Evolutionary conservation across 2,797 vertebrate species (phyloP).

Genomic region (Synanceia verrucosa): DNA sequence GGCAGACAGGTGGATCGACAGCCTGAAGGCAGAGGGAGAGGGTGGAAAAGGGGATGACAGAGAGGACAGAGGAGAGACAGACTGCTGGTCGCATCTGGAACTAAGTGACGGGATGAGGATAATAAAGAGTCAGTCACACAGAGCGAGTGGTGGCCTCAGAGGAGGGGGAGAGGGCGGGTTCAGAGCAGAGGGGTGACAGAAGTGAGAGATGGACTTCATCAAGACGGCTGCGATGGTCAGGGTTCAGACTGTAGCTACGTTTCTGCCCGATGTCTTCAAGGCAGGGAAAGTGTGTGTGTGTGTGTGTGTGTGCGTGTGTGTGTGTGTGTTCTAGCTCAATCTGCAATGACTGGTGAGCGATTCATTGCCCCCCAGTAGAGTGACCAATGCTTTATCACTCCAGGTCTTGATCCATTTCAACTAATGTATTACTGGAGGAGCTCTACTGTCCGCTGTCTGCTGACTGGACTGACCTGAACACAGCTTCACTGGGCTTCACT

Average conservation of each 20-base stretch:
- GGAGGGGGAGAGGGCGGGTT: conserved; percentile 5
- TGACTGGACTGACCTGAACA: conserved; percentile 61
- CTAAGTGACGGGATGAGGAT: conserved; percentile 63
- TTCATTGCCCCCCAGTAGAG: conserved; percentile 62
- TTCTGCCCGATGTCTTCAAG: conserved; percentile 50
- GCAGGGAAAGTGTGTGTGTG: conserved; percentile 12
- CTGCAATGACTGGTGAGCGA: conserved; percentile 68
- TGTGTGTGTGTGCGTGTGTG: conserved; percentile 13
- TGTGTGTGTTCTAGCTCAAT: conserved; percentile 44
- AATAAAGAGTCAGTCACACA: conserved; percentile 61
- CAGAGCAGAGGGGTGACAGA: conserved; percentile 58
- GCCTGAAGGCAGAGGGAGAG: conserved; percentile 58
- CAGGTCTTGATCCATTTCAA: conserved; percentile 66
- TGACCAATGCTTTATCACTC: conserved; percentile 65
- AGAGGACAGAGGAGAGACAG: conserved; percentile 49
- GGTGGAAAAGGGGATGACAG: conserved; percentile 39
- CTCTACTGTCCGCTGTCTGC: conserved; percentile 56
- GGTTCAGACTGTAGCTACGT: conserved; percentile 47
- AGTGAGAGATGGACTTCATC: conserved; percentile 77
- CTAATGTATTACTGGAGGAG: conserved; percentile 70
- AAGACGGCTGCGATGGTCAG: conserved; percentile 57
- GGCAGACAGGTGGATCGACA: conserved; percentile 66
- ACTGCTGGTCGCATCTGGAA: conserved; percentile 55
- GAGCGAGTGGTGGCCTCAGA: conserved; percentile 46
- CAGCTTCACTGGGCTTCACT: conserved; percentile 43